phyloP scores from a whole-genome alignment of 2,797 vertebrate genomes.

The Ateles fusciceps region DNA sequence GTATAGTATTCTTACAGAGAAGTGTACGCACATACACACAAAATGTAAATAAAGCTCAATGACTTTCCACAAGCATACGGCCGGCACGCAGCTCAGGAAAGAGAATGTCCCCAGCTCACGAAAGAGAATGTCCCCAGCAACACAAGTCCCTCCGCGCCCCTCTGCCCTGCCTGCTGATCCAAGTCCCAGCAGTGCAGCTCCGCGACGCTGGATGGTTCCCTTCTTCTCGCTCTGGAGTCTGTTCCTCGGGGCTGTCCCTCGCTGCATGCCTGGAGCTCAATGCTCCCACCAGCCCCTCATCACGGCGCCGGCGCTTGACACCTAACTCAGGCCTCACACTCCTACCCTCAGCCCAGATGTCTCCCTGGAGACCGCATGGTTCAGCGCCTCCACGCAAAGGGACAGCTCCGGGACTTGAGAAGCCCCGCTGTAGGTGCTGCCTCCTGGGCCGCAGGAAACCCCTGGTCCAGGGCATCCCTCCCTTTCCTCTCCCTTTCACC shows the following conservation, averaged over 20 bases:
- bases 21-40: background rate
- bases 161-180: background rate
- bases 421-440: too few relatives aligned
- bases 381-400: background rate
- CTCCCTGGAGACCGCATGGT: background rate
- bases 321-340: background rate
- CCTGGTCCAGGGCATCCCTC: accelerated
- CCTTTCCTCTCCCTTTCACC: background rate
- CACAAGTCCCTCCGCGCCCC: accelerated
- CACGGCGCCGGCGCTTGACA: accelerated
- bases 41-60: background rate
- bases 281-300: background rate
- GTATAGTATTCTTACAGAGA: background rate
- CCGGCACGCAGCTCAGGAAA: background rate
- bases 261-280: background rate
- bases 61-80: background rate
- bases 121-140: background rate
- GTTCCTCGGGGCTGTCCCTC: background rate
- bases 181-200: background rate
- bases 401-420: too few relatives aligned
- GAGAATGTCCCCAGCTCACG: background rate
- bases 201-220: too few relatives aligned
- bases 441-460: too few relatives aligned
- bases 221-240: too few relatives aligned
- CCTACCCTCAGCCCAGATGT: too few relatives aligned